These are phyloP conservation scores for Umimayanthus chanpuru DNA, from an alignment of 92 coral and sea anemone species.

Conservation along the genomic window DNA sequence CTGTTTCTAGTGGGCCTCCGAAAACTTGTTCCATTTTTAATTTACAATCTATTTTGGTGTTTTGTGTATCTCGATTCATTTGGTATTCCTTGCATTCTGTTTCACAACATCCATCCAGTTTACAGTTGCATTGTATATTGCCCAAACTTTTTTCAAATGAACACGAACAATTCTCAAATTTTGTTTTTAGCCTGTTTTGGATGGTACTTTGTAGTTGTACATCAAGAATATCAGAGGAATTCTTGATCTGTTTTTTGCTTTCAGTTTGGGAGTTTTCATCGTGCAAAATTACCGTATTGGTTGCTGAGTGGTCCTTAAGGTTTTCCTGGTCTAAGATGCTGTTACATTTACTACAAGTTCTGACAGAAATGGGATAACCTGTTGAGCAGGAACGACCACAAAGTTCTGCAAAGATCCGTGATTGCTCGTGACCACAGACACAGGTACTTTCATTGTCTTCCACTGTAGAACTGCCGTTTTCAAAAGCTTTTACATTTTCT, in stretches of 20 bases:
- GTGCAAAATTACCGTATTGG: not conserved
- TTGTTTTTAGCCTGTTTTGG: not conserved
- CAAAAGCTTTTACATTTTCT: not conserved
- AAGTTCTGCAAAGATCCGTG: not conserved
- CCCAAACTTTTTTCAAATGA: not conserved
- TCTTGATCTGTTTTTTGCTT: too few relatives aligned
- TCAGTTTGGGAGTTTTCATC: not conserved
- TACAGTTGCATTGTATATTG: not conserved
- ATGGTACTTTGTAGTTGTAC: not conserved
- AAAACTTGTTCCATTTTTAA: not conserved
- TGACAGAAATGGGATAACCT: not conserved
- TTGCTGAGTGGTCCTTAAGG: not conserved
- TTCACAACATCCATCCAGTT: slow-evolving; percentile 4
- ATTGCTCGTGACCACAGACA: not conserved
- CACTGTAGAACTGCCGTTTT: not conserved
- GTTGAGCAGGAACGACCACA: not conserved
- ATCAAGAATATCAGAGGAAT: not conserved
- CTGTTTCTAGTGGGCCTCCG: not conserved
- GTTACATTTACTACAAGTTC: not conserved
- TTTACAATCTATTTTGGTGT: not conserved
- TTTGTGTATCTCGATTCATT: not conserved
- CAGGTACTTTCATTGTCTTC: not conserved
- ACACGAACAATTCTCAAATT: not conserved
- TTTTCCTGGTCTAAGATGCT: not conserved
- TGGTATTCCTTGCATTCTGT: not conserved